These are phyloP conservation scores for Gadus macrocephalus DNA, from an alignment of 2,113 vertebrate species.

Conservation along the genomic window DNA sequence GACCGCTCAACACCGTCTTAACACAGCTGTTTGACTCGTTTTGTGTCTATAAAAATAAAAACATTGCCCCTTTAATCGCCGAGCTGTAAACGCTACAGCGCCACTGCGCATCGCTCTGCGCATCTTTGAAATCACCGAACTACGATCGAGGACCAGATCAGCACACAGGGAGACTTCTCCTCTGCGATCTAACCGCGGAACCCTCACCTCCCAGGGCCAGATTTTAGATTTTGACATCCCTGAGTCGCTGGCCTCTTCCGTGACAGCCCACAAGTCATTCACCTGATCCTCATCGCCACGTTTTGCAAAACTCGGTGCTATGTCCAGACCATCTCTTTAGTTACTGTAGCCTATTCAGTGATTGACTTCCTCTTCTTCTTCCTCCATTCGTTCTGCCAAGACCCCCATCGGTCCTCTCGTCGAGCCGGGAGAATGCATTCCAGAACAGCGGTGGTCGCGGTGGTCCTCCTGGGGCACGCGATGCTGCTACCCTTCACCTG, in stretches of 20 bases:
- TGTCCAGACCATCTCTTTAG: slow-evolving; percentile 59
- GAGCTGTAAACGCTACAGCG: slow-evolving; percentile 39
- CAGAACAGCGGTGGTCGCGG: slow-evolving; percentile 60
- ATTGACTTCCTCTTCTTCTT: slow-evolving; percentile 53
- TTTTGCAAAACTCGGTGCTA: slow-evolving; percentile 46
- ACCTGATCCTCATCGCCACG: background rate
- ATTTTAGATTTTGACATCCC: slow-evolving; percentile 51
- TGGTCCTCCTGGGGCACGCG: slow-evolving; percentile 63
- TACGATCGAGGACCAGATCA: slow-evolving; percentile 57
- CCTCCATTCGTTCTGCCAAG: slow-evolving; percentile 49
- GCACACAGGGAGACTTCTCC: slow-evolving; percentile 61
- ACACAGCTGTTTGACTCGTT: slow-evolving; percentile 36
- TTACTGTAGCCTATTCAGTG: slow-evolving; percentile 49
- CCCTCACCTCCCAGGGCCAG: slow-evolving; percentile 59
- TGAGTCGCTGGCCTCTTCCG: slow-evolving; percentile 53
- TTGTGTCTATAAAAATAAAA: slow-evolving; percentile 37
- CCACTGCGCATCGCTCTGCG: slow-evolving; percentile 66
- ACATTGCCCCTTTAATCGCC: slow-evolving; percentile 52
- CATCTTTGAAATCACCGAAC: slow-evolving; percentile 65
- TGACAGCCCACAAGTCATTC: background rate
- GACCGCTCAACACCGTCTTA: background rate
- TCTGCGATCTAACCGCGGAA: slow-evolving; percentile 50
- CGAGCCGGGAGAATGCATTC: slow-evolving; percentile 59
- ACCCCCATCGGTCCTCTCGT: slow-evolving; percentile 33
- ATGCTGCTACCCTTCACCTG: slow-evolving; percentile 64